Conservation (phyloP, 2,113 vertebrate species). For the human (Homo sapiens) region GRCh38 chr7:19617001-19617500, state of each 20-base stretch:
- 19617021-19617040: too few species aligned
- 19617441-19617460: background rate
- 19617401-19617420: background rate
- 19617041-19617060: too few species aligned
- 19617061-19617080: too few species aligned
- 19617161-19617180: too few species aligned
- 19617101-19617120: fast-evolving
- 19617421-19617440: background rate
- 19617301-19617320: background rate
- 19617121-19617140: too few species aligned
- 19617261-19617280: background rate
- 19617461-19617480: background rate
- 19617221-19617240: background rate
- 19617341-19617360: background rate
- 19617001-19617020: too few species aligned
- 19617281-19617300: background rate
- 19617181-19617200: background rate
- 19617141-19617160: too few species aligned
- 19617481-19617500: background rate
- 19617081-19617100: too few species aligned
- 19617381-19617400: background rate
- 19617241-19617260: background rate
- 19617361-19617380: background rate
- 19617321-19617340: background rate
- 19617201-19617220: background rate